Conservation (phyloP, 2,888 invertebrate species). For the Drosophila dives region DNA sequence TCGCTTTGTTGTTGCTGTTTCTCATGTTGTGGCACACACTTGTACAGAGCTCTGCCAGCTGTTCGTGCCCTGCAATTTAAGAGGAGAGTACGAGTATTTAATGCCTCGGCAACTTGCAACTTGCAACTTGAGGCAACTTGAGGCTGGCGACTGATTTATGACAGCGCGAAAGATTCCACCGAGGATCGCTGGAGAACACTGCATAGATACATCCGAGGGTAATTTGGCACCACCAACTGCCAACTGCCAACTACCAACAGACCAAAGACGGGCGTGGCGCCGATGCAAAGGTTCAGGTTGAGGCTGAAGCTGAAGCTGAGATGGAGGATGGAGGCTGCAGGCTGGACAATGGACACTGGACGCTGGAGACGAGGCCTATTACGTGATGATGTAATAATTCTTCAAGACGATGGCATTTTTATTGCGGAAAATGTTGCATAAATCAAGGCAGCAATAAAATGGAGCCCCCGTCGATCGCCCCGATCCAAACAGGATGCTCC, state of each 20-base stretch:
- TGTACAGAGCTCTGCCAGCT: constrained; percentile 43
- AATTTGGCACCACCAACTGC: constrained; percentile 58
- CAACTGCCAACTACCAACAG: constrained; percentile 32
- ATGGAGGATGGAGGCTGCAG: neutral
- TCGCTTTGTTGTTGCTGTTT: constrained; percentile 53
- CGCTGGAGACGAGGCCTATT: constrained; percentile 63
- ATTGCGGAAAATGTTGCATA: constrained; percentile 80
- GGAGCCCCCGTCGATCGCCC: constrained; percentile 57
- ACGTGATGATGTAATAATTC: constrained; percentile 80
- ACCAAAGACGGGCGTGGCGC: constrained; percentile 69
- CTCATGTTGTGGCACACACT: constrained; percentile 22
- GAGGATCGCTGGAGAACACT: constrained; percentile 33
- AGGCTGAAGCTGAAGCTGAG: constrained; percentile 3
- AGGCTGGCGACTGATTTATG: constrained; percentile 74
- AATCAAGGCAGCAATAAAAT: constrained; percentile 78
- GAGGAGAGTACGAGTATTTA: constrained; percentile 69
- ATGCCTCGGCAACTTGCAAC: constrained; percentile 49
- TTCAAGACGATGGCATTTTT: constrained; percentile 75
- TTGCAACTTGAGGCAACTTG: constrained; percentile 42
- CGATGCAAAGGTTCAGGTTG: constrained; percentile 8
- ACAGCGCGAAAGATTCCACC: constrained; percentile 67
- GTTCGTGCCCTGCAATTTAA: constrained; percentile 74
- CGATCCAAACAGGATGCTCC: constrained; percentile 64
- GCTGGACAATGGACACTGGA: neutral
- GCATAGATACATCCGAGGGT: constrained; percentile 52